Percentiles rank a stretch among this genome's conserved stretches.
Evolutionary conservation across 2,888 invertebrate species (phyloP).

Genomic region (Amblyteles armatorius): DNA sequence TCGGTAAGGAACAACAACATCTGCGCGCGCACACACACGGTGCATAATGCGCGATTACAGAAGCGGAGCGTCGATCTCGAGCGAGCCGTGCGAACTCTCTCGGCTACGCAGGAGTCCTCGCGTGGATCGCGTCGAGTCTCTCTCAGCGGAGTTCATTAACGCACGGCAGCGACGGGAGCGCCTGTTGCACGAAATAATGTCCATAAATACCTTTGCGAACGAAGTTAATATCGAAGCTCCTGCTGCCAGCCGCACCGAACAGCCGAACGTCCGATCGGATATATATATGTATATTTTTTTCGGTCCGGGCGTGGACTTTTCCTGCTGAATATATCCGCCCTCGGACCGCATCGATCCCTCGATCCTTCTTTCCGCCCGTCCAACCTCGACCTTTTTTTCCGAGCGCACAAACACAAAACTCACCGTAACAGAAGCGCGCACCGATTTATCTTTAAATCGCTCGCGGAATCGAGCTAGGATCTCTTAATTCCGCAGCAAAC

Average conservation of each 20-base stretch:
- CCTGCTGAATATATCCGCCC: slow-evolving; percentile 40
- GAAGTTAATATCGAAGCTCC: slow-evolving; percentile 68
- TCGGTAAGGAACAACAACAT: not conserved
- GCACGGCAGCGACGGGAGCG: slow-evolving; percentile 57
- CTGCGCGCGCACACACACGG: slow-evolving; percentile 10
- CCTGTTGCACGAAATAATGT: slow-evolving; percentile 68
- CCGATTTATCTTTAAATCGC: slow-evolving; percentile 23
- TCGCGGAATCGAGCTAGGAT: not conserved
- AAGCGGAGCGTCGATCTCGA: slow-evolving; percentile 1
- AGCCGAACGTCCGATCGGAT: slow-evolving; percentile 31
- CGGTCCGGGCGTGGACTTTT: slow-evolving; percentile 62
- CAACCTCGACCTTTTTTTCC: slow-evolving; percentile 23
- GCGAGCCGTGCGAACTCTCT: slow-evolving; percentile 15
- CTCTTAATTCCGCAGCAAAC: not conserved
- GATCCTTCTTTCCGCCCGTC: slow-evolving; percentile 38
- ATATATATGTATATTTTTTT: slow-evolving; percentile 39
- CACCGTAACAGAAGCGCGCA: slow-evolving; percentile 21
- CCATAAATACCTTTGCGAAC: slow-evolving; percentile 74
- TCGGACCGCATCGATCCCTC: slow-evolving; percentile 51
- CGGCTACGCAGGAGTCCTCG: slow-evolving; percentile 33
- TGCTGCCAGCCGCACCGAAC: slow-evolving; percentile 48
- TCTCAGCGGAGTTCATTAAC: slow-evolving; percentile 44
- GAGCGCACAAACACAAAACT: slow-evolving; percentile 29
- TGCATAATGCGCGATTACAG: slow-evolving; percentile 18
- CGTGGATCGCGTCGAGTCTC: slow-evolving; percentile 29